These are phyloP conservation scores for Toxotes lorentzi DNA, from an alignment of 2,797 vertebrate genomes.

Conservation along the genomic window DNA sequence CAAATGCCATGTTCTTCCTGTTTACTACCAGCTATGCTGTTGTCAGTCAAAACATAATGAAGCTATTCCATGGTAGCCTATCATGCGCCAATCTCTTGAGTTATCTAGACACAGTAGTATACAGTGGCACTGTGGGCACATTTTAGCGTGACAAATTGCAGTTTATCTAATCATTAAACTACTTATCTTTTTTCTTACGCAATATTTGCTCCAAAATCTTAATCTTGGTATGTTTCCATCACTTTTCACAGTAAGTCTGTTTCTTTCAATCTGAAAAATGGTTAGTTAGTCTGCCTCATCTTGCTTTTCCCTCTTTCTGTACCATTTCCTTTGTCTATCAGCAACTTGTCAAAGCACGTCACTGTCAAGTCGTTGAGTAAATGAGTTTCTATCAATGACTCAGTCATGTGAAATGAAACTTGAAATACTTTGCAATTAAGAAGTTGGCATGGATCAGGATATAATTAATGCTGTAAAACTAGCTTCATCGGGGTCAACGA, in stretches of 20 bases:
- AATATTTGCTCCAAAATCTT: neutral
- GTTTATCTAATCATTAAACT: neutral
- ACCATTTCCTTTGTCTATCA: neutral
- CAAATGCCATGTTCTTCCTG: neutral
- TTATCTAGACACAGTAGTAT: slow-evolving; percentile 1
- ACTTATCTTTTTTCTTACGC: neutral
- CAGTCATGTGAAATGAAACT: slow-evolving; percentile 1
- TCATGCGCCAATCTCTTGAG: neutral
- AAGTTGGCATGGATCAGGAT: neutral
- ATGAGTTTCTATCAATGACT: neutral
- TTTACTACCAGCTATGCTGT: neutral
- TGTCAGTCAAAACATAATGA: slow-evolving; percentile 7
- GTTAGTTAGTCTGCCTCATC: neutral
- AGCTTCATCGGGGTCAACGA: slow-evolving; percentile 12
- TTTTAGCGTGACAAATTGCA: neutral
- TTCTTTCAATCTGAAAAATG: neutral
- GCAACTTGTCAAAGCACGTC: neutral
- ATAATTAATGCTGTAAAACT: neutral
- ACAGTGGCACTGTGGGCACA: neutral
- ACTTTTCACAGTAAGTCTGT: neutral
- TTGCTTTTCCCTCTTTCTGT: neutral
- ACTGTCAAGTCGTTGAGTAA: neutral
- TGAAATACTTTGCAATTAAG: slow-evolving; percentile 3
- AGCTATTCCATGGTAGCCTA: neutral
- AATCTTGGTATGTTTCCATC: neutral